A percentile compares a stretch with the other conserved stretches of the same genome.
phyloP scores from a whole-genome alignment of 2,888 invertebrate species.

The Nineta flava region DNA sequence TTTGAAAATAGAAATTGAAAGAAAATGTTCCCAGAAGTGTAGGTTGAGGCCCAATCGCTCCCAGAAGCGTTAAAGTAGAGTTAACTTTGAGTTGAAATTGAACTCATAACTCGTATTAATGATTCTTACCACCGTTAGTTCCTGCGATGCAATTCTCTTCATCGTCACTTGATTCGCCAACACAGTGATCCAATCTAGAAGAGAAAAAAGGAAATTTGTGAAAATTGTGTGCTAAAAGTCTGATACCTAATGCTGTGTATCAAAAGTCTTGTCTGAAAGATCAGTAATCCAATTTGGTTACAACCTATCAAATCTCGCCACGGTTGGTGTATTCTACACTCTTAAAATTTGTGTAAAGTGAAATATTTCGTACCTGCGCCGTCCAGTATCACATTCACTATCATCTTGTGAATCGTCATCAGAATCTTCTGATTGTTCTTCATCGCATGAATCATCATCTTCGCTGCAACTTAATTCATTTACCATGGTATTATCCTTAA shows the following conservation, averaged over 20 bases:
- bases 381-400: constrained; percentile 6
- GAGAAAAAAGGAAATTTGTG: no score
- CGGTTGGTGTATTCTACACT: no score
- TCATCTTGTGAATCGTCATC: constrained; percentile 6
- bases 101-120: background rate
- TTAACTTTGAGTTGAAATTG: no score
- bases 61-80: no score
- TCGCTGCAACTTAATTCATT: constrained; percentile 26
- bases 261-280: no score
- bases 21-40: no score
- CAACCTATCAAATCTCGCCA: no score
- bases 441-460: constrained; percentile 33
- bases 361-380: background rate
- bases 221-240: no score
- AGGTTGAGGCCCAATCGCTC: no score
- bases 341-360: no score
- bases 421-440: constrained; percentile 27
- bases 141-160: constrained; percentile 4
- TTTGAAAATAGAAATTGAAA: no score
- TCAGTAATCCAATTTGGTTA: background rate
- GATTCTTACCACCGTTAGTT: background rate
- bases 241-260: no score
- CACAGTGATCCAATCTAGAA: constrained; percentile 6
- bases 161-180: constrained; percentile 7
- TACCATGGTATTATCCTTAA: constrained; percentile 15